Conservation (phyloP, 2,797 vertebrate genomes). For the Tenualosa ilisha region DNA sequence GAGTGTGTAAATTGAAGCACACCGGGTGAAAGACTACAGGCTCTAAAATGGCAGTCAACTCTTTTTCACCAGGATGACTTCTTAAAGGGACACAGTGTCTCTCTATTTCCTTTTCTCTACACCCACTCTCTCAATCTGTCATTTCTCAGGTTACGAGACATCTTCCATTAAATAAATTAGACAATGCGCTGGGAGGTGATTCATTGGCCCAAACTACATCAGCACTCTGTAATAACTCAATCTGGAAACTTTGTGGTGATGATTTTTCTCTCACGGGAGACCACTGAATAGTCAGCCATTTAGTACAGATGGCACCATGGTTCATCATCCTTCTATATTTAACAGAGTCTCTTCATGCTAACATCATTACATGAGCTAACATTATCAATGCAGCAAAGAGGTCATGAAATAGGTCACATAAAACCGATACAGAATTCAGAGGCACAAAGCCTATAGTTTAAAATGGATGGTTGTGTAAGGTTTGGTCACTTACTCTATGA, state of each 20-base stretch:
- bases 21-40: conserved; percentile 32
- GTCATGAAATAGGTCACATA: conserved; percentile 5
- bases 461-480: not conserved
- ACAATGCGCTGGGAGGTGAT: conserved; percentile 28
- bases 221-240: not conserved
- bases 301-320: not conserved
- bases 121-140: not conserved
- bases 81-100: conserved; percentile 71
- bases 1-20: not conserved
- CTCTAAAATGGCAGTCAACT: conserved; percentile 86
- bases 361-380: conserved; percentile 13
- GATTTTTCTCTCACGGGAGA: not conserved
- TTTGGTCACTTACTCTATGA: conserved; percentile 86
- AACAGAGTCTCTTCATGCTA: not conserved
- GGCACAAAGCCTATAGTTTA: not conserved
- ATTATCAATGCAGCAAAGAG: not conserved
- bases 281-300: not conserved
- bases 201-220: conserved; percentile 28
- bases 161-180: conserved; percentile 23
- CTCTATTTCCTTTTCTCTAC: not conserved
- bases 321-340: not conserved
- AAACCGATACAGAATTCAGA: not conserved
- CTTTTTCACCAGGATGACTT: conserved; percentile 85
- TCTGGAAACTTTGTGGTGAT: not conserved
- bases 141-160: conserved; percentile 24